Percentiles rank a stretch among this genome's conserved stretches.
phyloP scores from a whole-genome alignment of 2,888 invertebrate species.

The Terebella lapidaria region DNA sequence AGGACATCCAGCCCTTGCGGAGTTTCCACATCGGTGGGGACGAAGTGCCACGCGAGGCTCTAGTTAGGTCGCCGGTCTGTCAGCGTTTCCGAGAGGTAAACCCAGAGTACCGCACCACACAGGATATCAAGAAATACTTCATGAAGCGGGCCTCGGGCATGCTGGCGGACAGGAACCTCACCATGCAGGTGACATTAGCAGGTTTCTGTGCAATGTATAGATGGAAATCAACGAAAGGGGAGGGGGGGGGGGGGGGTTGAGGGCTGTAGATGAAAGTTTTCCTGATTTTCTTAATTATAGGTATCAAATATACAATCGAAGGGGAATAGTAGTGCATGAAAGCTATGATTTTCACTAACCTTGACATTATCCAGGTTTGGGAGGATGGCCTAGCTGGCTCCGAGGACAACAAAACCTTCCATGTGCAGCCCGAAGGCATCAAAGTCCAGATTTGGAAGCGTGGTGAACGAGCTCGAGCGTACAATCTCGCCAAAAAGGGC shows the following conservation, averaged over 20 bases:
- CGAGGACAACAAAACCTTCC: too few relatives aligned
- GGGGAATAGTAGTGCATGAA: too few relatives aligned
- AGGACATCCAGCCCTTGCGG: slow-evolving; percentile 32
- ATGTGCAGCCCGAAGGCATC: too few relatives aligned
- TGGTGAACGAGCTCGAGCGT: slow-evolving; percentile 28
- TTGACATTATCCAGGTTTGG: too few relatives aligned
- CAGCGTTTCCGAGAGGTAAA: neutral
- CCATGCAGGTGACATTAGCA: neutral
- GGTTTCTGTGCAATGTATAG: neutral
- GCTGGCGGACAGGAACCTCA: neutral
- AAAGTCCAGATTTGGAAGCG: slow-evolving; percentile 30
- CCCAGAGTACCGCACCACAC: neutral
- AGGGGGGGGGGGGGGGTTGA: too few relatives aligned
- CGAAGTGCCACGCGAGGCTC: slow-evolving; percentile 34
- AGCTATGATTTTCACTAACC: too few relatives aligned
- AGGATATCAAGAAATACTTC: neutral
- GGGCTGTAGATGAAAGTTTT: too few relatives aligned
- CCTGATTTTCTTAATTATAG: too few relatives aligned
- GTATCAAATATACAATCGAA: too few relatives aligned
- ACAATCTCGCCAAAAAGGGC: slow-evolving; percentile 37
- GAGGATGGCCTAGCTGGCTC: neutral
- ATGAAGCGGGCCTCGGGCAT: neutral
- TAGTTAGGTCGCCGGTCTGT: neutral
- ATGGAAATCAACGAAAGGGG: too few relatives aligned
- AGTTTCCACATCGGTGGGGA: slow-evolving; percentile 47